Evolutionary conservation across 1,140 invertebrate species (phyloP), one percentile per base, ranked within the genome.

Genomic region (Teleopsis dalmanni): DNA sequence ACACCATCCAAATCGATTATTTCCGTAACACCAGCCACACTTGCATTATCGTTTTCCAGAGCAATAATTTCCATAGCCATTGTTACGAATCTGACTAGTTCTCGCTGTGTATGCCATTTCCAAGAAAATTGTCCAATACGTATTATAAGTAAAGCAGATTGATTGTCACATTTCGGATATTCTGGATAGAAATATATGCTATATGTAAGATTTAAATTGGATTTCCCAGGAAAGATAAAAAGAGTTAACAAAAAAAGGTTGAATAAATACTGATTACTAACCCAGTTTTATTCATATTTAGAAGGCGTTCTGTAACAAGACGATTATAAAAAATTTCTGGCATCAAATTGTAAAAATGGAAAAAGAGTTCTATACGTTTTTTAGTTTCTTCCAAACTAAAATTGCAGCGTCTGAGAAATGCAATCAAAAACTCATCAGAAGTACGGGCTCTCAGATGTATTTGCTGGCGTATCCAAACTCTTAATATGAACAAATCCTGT

Each of bases 311-410:
- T 3, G 64, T 62, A 11, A 62, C 56, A 25, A 53, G 70, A 19
- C 69, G 72, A 25, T 73, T 57, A 59, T 21, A 14, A 16, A 26
- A 4, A 5, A 78, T 66, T 49, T 84, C 81, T 2, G 82, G 81
- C 14, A 78, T 69, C 2, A 76, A 56, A 4, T 73, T 72, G 56
- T 74, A 73, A 47, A 81, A 69, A 4, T 78, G 78, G 51, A 81
- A 82, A 60, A 75, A 81, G 57, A 77, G 74, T 52, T 84, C 81
- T 6, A 84, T 56, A 56, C 81, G 80, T 48, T 78, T 70, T 61
- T 83, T 84, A 2, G 78, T 78, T 56, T 74, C 71, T 65, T 83
- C 79, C 51, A 84, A 61, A 54, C 81, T 84, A 57, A 80, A 83
- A 57, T 85, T 83, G 54, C 78, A 79, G 16, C 81, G 77, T 3